phyloP scores from a whole-genome alignment of 1,140 invertebrate genomes.

The Drosophila aff. region DNA sequence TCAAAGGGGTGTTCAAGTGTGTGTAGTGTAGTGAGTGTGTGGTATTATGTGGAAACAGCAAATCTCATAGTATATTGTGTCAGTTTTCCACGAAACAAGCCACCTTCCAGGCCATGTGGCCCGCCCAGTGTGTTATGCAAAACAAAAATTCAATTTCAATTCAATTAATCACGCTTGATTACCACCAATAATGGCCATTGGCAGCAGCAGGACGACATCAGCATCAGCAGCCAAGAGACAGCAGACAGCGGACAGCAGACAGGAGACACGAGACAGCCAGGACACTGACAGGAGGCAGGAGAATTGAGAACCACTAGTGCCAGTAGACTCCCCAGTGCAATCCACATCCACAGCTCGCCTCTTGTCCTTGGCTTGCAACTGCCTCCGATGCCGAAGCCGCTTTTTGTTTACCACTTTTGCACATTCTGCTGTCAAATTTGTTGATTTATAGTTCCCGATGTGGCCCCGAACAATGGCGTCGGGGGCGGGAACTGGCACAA shows the following conservation, averaged over 20 bases:
- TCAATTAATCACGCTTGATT: conserved; percentile 70
- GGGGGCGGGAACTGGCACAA: conserved; percentile 17
- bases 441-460: conserved; percentile 69
- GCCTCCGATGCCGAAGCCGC: conserved; percentile 40
- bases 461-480: conserved; percentile 39
- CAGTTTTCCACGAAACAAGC: not conserved
- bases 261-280: conserved; percentile 16
- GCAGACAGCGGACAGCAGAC: conserved; percentile 1
- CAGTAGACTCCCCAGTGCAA: conserved; percentile 41
- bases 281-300: conserved; percentile 25
- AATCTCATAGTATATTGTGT: not conserved
- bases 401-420: conserved; percentile 72
- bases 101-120: conserved; percentile 19
- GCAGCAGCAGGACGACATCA: conserved; percentile 29
- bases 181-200: conserved; percentile 57
- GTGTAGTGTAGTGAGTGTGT: not conserved
- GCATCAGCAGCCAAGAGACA: conserved; percentile 20
- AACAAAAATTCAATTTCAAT: conserved; percentile 67
- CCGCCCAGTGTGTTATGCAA: conserved; percentile 40
- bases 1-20: not conserved
- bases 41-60: not conserved
- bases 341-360: conserved; percentile 22
- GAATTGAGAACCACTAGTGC: conserved; percentile 13
- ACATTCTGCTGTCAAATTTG: conserved; percentile 75
- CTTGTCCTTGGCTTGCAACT: conserved; percentile 58